Conservation (phyloP, 2,888 invertebrate species). For the Oxycera nigricornis region DNA sequence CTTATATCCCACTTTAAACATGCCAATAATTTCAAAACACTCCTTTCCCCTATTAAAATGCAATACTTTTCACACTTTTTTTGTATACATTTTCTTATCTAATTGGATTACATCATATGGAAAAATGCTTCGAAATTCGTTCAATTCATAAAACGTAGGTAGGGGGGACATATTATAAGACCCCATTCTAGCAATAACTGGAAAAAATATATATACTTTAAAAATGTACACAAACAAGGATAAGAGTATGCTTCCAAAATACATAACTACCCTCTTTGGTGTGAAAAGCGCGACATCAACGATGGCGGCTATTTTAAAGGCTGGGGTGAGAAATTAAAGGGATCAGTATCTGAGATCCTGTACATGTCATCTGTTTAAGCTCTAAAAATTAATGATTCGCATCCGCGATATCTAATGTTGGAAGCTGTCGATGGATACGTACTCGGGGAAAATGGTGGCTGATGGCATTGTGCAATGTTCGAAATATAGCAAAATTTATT, state of each 20-base stretch:
- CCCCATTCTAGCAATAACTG: neutral
- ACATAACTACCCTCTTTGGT: slow-evolving; percentile 3
- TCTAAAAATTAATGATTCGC: slow-evolving; percentile 61
- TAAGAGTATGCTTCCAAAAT: neutral
- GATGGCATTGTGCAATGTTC: no score
- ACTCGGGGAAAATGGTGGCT: no score
- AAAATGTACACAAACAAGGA: neutral
- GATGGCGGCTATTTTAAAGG: slow-evolving; percentile 21
- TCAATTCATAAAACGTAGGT: neutral
- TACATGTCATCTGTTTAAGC: slow-evolving; percentile 61
- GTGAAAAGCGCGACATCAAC: slow-evolving; percentile 26
- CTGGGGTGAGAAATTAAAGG: slow-evolving; percentile 45
- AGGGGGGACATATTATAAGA: neutral
- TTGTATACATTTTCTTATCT: slow-evolving; percentile 19
- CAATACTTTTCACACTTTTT: neutral
- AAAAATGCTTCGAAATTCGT: neutral
- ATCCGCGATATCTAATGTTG: slow-evolving; percentile 39
- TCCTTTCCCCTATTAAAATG: neutral
- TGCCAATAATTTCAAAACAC: no score
- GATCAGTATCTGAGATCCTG: slow-evolving; percentile 47
- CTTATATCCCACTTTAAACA: no score
- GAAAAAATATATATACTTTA: neutral
- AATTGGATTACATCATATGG: slow-evolving; percentile 42
- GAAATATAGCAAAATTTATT: no score
- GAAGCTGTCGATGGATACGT: neutral